Base-by-base conservation (phyloP, 2,888 invertebrate species). In the Diogma glabrata region DNA sequence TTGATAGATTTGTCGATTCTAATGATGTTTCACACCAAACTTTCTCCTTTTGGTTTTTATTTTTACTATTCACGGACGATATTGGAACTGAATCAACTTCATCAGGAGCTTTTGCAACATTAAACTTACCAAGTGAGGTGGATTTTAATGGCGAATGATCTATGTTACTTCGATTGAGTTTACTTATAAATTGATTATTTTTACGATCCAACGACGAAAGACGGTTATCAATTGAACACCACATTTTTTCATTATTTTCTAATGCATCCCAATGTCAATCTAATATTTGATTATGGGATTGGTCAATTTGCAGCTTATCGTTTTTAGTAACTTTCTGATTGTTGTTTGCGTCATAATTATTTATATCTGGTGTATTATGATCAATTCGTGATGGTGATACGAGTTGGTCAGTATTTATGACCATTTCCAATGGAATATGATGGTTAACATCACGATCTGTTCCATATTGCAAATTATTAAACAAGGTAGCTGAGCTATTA, bases 21-120 rank as follows among this genome's bases (percentile, higher is more conserved):
- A 70, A 54, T 2, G 69, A 69, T 1, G 70, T 70, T 49, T 70
- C 70, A 50, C 17, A 52, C 70, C 70, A 70, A 53, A 67, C 67
- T 54, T 70, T 70, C 9, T 68, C 60, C 56, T 67, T 69, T 12
- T 57, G 54, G 26, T 61, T 57, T 57, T 67, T 67, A 49, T 64
- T 69, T 43, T 64, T 64, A 24, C 60, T 63, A 46, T 59, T 62
- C 10, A 59, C 58, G 2, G 68, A 67, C 8, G 64, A 64, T 22
- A 67, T 56, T 2, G 69, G 67, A n/a, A 67, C 60, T 52, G 67
- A 63, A 52, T 70, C 70, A n/a, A n/a, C n/a, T 20, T 40, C 22
- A 10, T 57, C 55, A 38, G 14, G 38, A 4, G 20, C 16, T 4
- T 26, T 16, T 17, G 59, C 54, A 28, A 57, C 38, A 51, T 60